Base-by-base conservation (phyloP, 2,888 invertebrate species). In the Agrochola litura region DNA sequence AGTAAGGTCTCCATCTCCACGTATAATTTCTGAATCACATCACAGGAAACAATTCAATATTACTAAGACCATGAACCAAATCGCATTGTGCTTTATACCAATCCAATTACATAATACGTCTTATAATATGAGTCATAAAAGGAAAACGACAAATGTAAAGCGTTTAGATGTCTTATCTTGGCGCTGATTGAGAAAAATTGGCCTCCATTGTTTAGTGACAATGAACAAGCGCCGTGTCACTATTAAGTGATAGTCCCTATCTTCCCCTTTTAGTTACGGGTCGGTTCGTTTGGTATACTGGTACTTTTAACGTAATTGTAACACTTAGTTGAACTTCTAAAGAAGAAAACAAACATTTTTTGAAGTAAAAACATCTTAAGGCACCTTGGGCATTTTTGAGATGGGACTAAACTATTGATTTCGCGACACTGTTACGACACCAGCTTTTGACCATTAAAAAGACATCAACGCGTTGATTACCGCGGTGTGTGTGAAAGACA, bases 121-220 rank as follows among this genome's bases (percentile, higher is more conserved):
- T 25, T 56, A 30, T 43, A 37, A 30, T 65, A 67, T 65, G 71
- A 77, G 30, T 77, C 66, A 76, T 81, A 22, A 9, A 72, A 71
- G 46, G 16, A 46, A 70, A 54, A 61, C 19, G 61, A 52, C n/a
- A 76, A 77, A 63, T 46, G n/a, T 37, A n/a, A 69, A 58, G 4
- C 37, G 30, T 41, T 61, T 61, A 52, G 67, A 60, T n/a, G 61
- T 37, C 30, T 83, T 80, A 85, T 85, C 85, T 37, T 10, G 37
- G 25, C 19, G 43, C 54, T 74, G 67, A 80, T 83, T 85, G 71
- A 83, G 73, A 80, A 82, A 77, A 83, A 85, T 76, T 72, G 52
- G n/a, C 71, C 22, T 30, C 76, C 54, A 77, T 85, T 85, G 83
- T 83, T 69, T 6, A 37, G 30, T 73, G 83, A 77, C 75, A 80